These are phyloP conservation scores for Drosophila bipectinata DNA, from an alignment of 1,140 invertebrate genomes.

Conservation along the genomic window DNA sequence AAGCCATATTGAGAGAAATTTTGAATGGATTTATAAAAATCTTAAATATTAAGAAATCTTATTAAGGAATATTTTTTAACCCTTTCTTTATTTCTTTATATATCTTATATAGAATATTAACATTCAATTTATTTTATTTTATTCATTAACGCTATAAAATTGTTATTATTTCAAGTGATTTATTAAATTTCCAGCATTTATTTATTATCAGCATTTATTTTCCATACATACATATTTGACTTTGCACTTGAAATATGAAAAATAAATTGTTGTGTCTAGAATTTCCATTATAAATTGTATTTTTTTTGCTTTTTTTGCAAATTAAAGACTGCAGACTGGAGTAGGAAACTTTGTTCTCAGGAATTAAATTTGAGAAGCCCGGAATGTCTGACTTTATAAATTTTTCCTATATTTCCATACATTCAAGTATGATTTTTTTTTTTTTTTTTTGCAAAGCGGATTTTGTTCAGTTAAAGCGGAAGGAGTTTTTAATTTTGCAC, in stretches of 20 bases:
- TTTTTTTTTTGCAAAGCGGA: not conserved
- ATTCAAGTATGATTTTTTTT: not conserved
- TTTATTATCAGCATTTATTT: slow-evolving; percentile 35
- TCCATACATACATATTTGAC: slow-evolving; percentile 5
- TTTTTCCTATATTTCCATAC: slow-evolving; percentile 9
- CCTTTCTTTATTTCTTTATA: not conserved
- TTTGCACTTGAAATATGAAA: slow-evolving; percentile 51
- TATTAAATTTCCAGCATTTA: slow-evolving; percentile 8
- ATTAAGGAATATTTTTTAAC: not conserved
- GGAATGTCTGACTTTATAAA: slow-evolving; percentile 52
- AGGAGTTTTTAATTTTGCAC: slow-evolving; percentile 39
- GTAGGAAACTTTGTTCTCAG: slow-evolving; percentile 46
- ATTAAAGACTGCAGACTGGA: not conserved
- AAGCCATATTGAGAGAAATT: slow-evolving; percentile 1
- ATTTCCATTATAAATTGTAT: slow-evolving; percentile 47
- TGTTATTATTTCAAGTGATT: slow-evolving; percentile 31
- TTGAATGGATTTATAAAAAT: not conserved
- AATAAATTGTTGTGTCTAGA: slow-evolving; percentile 37
- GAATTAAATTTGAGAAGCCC: slow-evolving; percentile 57
- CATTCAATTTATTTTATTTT: not conserved
- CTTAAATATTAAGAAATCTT: not conserved
- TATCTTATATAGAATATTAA: not conserved
- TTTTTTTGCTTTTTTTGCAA: slow-evolving; percentile 1
- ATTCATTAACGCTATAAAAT: not conserved
- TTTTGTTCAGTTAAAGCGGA: slow-evolving; percentile 11